A percentile compares a stretch with the other conserved stretches of the same genome.
phyloP scores from a whole-genome alignment of 2,797 vertebrate species.

The Sardinella longiceps region DNA sequence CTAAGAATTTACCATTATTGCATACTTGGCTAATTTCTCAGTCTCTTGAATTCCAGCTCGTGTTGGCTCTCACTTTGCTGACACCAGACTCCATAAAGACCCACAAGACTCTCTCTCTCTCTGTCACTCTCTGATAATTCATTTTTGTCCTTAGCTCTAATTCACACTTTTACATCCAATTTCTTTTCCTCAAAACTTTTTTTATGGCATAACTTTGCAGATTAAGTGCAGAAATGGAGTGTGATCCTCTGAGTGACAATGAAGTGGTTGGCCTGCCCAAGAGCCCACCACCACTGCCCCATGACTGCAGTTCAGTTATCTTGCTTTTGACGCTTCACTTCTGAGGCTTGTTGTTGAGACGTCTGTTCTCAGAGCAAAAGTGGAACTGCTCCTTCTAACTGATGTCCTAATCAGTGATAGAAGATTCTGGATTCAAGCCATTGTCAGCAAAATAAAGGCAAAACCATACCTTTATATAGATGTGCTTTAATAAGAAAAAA shows the following conservation, averaged over 20 bases:
- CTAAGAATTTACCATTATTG: not conserved
- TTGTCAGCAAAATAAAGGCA: too few relatives aligned
- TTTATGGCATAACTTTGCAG: not conserved
- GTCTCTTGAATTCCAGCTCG: not conserved
- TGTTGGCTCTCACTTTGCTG: slow-evolving; percentile 3
- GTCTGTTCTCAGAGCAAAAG: not conserved
- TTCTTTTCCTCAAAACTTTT: not conserved
- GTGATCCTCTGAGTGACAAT: not conserved
- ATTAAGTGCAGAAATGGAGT: not conserved
- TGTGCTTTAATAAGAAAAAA: not conserved
- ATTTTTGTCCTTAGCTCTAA: not conserved
- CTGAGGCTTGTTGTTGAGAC: not conserved
- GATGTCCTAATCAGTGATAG: not conserved
- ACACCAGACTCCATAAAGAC: not conserved
- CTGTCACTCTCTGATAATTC: not conserved
- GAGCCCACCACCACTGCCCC: too few relatives aligned
- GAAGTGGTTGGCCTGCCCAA: slow-evolving; percentile 30
- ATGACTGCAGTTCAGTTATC: not conserved
- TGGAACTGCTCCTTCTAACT: not conserved
- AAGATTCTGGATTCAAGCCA: not conserved
- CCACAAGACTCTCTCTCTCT: not conserved
- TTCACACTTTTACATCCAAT: not conserved
- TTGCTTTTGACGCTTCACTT: not conserved
- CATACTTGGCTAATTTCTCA: not conserved
- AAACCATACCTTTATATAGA: too few relatives aligned